Evolutionary conservation across 1,140 invertebrate species (phyloP), one percentile per base, ranked within the genome.

Genomic region (Coptotermes formosanus): DNA sequence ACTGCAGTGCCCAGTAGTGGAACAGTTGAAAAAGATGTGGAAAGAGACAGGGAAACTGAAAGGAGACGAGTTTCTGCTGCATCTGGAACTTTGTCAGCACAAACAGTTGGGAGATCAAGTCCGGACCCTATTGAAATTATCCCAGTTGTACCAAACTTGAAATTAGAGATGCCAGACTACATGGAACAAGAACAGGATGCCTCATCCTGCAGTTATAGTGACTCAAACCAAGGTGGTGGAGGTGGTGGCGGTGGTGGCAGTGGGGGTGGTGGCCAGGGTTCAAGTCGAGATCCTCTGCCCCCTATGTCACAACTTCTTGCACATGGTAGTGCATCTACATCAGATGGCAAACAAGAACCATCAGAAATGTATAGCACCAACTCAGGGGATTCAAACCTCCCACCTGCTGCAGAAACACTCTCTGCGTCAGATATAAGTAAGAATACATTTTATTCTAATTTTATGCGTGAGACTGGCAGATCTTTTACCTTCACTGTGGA

Each of bases 151-250:
- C 91, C 91, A 87, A 92, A 91, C 87, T 88, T 92, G 25, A 92
- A 92, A 87, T 59, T 92, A 82, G 91, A 92, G 88, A 92, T 92
- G 90, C 91, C 91, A 32, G 91, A 92, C 87, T 92, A 92, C 83
- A 87, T 91, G 86, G 91, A 92, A 84, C 90, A 91, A 69, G 84
- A 87, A 38, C 69, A 64, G n/a, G 59, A 81, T 85, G 75, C 43
- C n/a, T 86, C 82, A n/a, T 86, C 75, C 25, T 82, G 38, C 48
- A 86, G 43, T 86, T 86, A 82, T 38, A 48, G 52, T 38, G 75
- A 86, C 21, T 82, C 85, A 19, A 86, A 85, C 32, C 52, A 75
- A 38, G 59, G 85, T 85, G 44, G 30, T 82, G 85, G 23, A 2
- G 43, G 21, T 81, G 84, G 19, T 21, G 32, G 55, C 44, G 59